Evolutionary conservation across 2,888 invertebrate species (phyloP), one percentile per base, ranked within the genome.

Genomic region (Cremastinae sp.): DNA sequence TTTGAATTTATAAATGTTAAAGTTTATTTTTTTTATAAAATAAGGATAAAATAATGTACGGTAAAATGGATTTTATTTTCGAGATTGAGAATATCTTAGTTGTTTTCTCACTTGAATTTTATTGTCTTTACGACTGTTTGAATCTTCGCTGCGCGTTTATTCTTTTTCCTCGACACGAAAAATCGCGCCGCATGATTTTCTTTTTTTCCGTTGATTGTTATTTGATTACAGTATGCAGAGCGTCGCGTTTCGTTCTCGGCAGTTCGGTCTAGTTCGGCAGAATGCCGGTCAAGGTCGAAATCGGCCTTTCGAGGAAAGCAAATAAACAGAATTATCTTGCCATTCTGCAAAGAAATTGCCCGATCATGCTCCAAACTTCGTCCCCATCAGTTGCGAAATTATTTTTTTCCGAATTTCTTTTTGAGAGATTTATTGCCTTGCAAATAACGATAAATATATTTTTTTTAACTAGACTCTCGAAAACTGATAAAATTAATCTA

Each of bases 261-360:
- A 79, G 78, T 82, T 86, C 81, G 82, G 81, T 83, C 82, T 81
- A 81, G 80, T 84, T 82, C 71, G 76, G n/a, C 22, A 53, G 34
- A 14, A 85, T 83, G 76, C 84, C 56, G 84, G 86, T 86, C 87
- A 87, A 88, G 88, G 88, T 86, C 81, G 81, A 69, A 65, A 22
- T 58, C 62, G 49, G 38, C 14, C 36, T 49, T 43, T 56, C 49
- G n/a, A 28, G 54, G 56, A 49, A 66, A 69, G 28, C 54, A 43
- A n/a, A 65, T 53, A 34, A 8, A 3, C 41, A 22, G 18, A 64
- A 38, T 51, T 34, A 38, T 36, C 51, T 7, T 10, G 34, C 2
- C 22, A n/a, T 18, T 14, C 14, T n/a, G n/a, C 16, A 54, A 54
- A 54, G 28, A 34, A 34, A 54, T n/a, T n/a, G n/a, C n/a, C n/a